Evolutionary conservation across 2,113 vertebrate species (phyloP).

Genomic region (Strigops habroptila): DNA sequence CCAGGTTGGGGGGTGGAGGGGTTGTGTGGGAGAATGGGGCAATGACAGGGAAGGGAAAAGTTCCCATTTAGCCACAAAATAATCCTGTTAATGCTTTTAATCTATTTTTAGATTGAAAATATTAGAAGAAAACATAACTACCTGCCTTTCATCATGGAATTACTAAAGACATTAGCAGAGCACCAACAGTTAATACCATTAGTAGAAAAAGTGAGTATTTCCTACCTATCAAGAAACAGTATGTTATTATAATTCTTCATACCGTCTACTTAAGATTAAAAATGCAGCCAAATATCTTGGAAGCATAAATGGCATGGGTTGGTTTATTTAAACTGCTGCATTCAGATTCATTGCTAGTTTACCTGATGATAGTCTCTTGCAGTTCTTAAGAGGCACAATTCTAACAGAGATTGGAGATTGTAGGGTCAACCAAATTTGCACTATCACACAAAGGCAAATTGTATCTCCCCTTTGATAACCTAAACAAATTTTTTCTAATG

Average conservation of each 20-base stretch:
- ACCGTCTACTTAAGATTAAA: neutral
- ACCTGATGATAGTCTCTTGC: neutral
- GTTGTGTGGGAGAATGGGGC: rapidly evolving
- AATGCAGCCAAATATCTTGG: neutral
- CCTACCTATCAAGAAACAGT: neutral
- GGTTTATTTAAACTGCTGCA: neutral
- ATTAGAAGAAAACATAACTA: constrained; percentile 98
- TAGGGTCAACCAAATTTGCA: neutral
- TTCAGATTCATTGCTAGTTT: neutral
- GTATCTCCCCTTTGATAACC: neutral
- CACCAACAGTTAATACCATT: constrained; percentile 96
- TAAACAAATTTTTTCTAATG: neutral
- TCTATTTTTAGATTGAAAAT: constrained; percentile 90
- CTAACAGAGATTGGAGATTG: neutral
- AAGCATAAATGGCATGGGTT: neutral
- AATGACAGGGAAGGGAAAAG: rapidly evolving
- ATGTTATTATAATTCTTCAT: neutral
- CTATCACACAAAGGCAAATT: neutral
- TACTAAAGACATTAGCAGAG: constrained; percentile 96
- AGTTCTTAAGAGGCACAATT: neutral
- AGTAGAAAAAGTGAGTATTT: constrained; percentile 89
- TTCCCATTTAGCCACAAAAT: neutral
- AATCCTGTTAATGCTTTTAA: neutral
- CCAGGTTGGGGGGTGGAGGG: neutral
- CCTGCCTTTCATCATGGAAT: constrained; percentile 97